Conservation (phyloP, 1,140 invertebrate genomes). For the Trichoplusia ni region DNA sequence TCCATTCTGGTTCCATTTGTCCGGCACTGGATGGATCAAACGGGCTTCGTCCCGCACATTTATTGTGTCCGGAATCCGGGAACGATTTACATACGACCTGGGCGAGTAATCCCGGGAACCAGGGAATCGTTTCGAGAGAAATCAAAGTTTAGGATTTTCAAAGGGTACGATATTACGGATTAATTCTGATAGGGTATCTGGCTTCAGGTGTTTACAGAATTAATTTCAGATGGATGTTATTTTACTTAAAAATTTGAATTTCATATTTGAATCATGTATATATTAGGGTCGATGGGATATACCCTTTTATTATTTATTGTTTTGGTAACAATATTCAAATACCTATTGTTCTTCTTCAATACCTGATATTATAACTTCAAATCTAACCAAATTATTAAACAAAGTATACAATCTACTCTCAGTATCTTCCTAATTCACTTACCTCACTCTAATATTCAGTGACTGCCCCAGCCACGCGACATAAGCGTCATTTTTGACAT, state of each 20-base stretch:
- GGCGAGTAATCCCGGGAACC: constrained; percentile 16
- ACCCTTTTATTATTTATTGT: too few species aligned
- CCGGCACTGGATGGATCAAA: constrained; percentile 23
- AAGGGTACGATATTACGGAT: constrained; percentile 30
- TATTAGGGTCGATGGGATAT: too few species aligned
- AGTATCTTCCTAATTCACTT: too few species aligned
- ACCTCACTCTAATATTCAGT: too few species aligned
- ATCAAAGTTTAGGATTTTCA: constrained; percentile 34
- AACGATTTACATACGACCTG: constrained; percentile 30
- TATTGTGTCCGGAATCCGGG: constrained; percentile 24
- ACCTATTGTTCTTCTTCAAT: too few species aligned
- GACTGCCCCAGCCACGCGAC: too few species aligned
- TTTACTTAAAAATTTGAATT: constrained; percentile 11
- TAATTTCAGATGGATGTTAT: constrained; percentile 18
- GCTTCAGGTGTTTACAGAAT: constrained; percentile 30
- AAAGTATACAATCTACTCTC: too few species aligned
- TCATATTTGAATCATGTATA: neutral
- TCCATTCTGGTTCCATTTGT: constrained; percentile 28
- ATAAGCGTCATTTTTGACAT: too few species aligned
- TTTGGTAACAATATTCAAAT: too few species aligned
- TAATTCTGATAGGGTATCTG: constrained; percentile 27
- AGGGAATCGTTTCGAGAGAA: constrained; percentile 20
- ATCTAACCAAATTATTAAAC: too few species aligned
- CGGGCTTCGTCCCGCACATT: constrained; percentile 22
- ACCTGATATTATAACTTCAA: too few species aligned